Percentiles rank a stretch among this genome's conserved stretches.
Evolutionary conservation across 1,140 invertebrate species (phyloP).

Genomic region (Trichonephila clavipes): DNA sequence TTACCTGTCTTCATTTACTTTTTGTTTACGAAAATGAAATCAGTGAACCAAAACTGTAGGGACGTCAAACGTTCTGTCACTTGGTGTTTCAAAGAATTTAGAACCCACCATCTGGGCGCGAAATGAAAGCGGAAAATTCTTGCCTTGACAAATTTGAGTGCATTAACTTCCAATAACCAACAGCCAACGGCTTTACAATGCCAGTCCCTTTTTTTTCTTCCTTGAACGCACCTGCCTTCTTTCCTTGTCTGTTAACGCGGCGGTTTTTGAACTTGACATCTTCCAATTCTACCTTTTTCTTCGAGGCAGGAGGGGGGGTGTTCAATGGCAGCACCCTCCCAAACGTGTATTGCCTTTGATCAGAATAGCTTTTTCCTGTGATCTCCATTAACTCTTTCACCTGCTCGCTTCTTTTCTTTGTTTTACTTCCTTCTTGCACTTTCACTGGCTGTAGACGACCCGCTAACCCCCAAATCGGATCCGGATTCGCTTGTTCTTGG

Average conservation of each 20-base stretch:
- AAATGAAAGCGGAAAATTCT: background rate
- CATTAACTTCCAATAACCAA: background rate
- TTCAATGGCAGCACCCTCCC: background rate
- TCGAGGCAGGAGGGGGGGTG: background rate
- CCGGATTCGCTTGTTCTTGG: background rate
- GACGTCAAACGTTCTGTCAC: too few species aligned
- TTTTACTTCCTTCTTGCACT: slow-evolving; percentile 15
- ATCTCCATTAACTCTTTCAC: slow-evolving; percentile 36
- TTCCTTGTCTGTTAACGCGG: slow-evolving; percentile 12
- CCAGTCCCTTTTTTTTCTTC: background rate
- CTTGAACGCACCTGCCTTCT: background rate
- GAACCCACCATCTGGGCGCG: background rate
- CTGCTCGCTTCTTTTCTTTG: slow-evolving; percentile 25
- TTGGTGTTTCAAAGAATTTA: too few species aligned
- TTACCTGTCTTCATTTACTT: too few species aligned
- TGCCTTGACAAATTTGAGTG: background rate
- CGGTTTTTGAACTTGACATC: slow-evolving; percentile 55
- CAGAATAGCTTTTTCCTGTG: background rate
- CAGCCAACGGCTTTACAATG: background rate
- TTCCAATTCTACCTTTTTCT: background rate
- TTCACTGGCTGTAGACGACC: slow-evolving; percentile 19
- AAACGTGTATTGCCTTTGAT: background rate
- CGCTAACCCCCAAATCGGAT: background rate
- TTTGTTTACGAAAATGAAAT: too few species aligned
- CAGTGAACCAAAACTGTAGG: too few species aligned